Evolutionary conservation across 2,797 vertebrate genomes (phyloP), one percentile per base, ranked within the genome.

Genomic region (Rallus crepitans): DNA sequence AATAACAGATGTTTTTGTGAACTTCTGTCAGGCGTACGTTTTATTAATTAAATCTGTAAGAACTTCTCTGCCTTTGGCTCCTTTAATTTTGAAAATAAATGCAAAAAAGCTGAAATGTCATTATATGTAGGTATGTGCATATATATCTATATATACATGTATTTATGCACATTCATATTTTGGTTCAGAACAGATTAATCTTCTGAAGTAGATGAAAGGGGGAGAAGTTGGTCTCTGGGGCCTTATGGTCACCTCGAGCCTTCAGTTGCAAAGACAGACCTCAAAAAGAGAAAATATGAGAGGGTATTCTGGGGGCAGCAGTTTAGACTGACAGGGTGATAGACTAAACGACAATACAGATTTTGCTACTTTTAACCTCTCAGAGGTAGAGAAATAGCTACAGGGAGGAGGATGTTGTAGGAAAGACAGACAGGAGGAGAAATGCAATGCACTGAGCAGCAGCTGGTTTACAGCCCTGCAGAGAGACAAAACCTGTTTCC

Each of bases 1-100:
- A 96, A 77, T 79, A 90, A 69, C 94, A 96, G 86, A 89, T 91
- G 65, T 70, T 87, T 75, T 77, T 92, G 72, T 91, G 70, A 95
- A 84, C 37, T 92, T 94, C 42, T 68, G 45, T 93, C 72, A 94
- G 63, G 40, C 21, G n/a, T 53, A 75, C 0, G 3, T 82, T 94
- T 96, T 88, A 78, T 70, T 94, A 95, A 93, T 91, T 93, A 90
- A 77, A 92, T 87, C n/a, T 66, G 7, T 42, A 53, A 61, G 33
- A 90, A 37, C 31, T 73, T 11, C 11, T 80, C 19, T 64, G 80
- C 6, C 17, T 71, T 87, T 45, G 14, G 8, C 2, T 64, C 2
- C 20, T 63, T 28, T 45, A 42, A 47, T 47, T 39, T 52, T 30
- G 1, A 27, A 76, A 82, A 80, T 39, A 77, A 61, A 61, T 42